A percentile compares a stretch with the other conserved stretches of the same genome.
phyloP scores from a whole-genome alignment of 2,113 vertebrate genomes.

The Mastomys coucha region DNA sequence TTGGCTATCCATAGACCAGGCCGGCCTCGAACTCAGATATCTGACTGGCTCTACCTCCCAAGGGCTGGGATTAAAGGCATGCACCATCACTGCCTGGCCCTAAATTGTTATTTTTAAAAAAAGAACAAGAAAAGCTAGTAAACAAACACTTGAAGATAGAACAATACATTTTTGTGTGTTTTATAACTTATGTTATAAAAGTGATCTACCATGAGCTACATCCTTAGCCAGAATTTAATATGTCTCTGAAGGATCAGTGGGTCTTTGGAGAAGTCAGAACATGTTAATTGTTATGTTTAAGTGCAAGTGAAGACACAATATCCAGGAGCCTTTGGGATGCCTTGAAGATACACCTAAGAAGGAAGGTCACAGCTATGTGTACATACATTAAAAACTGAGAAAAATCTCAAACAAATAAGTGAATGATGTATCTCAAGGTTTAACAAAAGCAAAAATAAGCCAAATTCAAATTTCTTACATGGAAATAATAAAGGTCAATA shows the following conservation, averaged over 20 bases:
- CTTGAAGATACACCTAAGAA: background rate
- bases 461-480: background rate
- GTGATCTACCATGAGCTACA: background rate
- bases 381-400: background rate
- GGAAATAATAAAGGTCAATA: background rate
- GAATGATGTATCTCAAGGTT: background rate
- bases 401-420: background rate
- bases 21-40: too few species aligned
- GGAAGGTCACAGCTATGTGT: background rate
- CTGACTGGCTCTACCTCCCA: too few species aligned
- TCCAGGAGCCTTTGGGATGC: background rate
- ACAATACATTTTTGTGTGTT: background rate
- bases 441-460: background rate
- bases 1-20: too few species aligned
- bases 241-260: background rate
- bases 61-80: too few species aligned
- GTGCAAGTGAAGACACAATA: background rate
- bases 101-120: too few species aligned
- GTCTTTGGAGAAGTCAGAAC: background rate
- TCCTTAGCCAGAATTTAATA: background rate
- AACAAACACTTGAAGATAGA: background rate
- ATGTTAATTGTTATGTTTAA: background rate
- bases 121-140: background rate
- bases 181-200: background rate
- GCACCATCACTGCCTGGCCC: too few species aligned